These are phyloP conservation scores for Brevimyrus niger DNA, from an alignment of 2,113 vertebrate genomes.

Conservation along the genomic window DNA sequence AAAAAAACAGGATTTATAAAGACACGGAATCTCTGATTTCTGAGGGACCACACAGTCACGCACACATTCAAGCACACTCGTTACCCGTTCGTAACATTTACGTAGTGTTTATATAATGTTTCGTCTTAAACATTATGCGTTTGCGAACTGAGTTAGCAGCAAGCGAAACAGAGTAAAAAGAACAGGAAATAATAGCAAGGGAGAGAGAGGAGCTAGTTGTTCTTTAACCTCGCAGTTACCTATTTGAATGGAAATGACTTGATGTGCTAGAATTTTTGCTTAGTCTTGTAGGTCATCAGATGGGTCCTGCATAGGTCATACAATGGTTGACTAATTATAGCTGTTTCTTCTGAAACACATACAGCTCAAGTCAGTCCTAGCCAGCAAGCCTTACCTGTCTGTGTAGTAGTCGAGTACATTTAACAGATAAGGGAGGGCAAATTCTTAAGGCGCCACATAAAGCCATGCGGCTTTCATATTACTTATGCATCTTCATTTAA, in stretches of 20 bases:
- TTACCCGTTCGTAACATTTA: neutral
- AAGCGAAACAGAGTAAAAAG: neutral
- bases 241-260: slow-evolving; percentile 48
- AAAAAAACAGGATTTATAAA: neutral
- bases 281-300: slow-evolving; percentile 42
- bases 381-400: slow-evolving; percentile 64
- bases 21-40: neutral
- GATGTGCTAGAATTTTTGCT: slow-evolving; percentile 41
- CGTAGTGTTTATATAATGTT: neutral
- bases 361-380: slow-evolving; percentile 34
- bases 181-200: neutral
- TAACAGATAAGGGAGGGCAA: slow-evolving; percentile 23
- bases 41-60: neutral
- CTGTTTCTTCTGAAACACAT: slow-evolving; percentile 41
- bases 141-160: slow-evolving; percentile 22
- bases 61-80: neutral
- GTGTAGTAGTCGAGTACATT: slow-evolving; percentile 36
- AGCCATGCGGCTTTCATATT: neutral
- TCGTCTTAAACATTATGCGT: slow-evolving; percentile 6
- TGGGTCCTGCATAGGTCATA: slow-evolving; percentile 51
- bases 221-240: slow-evolving; percentile 41
- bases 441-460: slow-evolving; percentile 29
- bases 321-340: slow-evolving; percentile 65
- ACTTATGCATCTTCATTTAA: neutral
- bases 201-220: slow-evolving; percentile 7